Conservation (phyloP, 2,888 invertebrate species). For the Gandaritis pyraliata region DNA sequence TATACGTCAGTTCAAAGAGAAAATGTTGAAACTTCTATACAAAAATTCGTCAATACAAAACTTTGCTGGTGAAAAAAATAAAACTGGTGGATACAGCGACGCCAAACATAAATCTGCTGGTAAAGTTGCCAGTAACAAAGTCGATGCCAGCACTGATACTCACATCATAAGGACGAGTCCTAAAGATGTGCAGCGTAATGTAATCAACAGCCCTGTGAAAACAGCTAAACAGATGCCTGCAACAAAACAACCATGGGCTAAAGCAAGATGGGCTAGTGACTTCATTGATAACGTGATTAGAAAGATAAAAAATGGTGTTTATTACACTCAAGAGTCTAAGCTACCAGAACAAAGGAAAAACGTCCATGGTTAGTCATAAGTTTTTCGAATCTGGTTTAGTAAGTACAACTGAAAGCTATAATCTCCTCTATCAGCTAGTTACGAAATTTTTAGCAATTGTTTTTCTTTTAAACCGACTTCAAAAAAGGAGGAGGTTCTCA, state of each 20-base stretch:
- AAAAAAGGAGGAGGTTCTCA: too few relatives aligned
- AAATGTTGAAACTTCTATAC: slow-evolving; percentile 63
- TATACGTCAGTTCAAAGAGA: slow-evolving; percentile 60
- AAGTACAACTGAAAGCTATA: too few relatives aligned
- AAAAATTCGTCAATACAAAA: slow-evolving; percentile 52
- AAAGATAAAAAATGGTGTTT: slow-evolving; percentile 67
- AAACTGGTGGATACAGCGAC: slow-evolving; percentile 26
- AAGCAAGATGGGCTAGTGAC: slow-evolving; percentile 68
- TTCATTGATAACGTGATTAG: slow-evolving; percentile 73
- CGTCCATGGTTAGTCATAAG: slow-evolving; percentile 36
- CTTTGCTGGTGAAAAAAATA: slow-evolving; percentile 28
- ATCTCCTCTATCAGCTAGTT: too few relatives aligned
- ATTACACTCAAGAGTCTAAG: slow-evolving; percentile 59
- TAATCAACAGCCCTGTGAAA: slow-evolving; percentile 10
- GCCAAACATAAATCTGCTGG: slow-evolving; percentile 20
- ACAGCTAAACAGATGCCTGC: slow-evolving; percentile 10
- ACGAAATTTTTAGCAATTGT: not conserved
- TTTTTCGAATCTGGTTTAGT: not conserved
- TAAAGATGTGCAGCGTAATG: slow-evolving; percentile 12
- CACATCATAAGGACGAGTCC: not conserved
- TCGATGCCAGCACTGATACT: slow-evolving; percentile 39
- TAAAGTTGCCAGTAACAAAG: slow-evolving; percentile 29
- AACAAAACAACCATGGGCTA: slow-evolving; percentile 54
- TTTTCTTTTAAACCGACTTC: too few relatives aligned
- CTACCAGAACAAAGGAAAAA: slow-evolving; percentile 23